Base-by-base conservation (phyloP, 2,797 vertebrate genomes). In the Miichthys miiuy region DNA sequence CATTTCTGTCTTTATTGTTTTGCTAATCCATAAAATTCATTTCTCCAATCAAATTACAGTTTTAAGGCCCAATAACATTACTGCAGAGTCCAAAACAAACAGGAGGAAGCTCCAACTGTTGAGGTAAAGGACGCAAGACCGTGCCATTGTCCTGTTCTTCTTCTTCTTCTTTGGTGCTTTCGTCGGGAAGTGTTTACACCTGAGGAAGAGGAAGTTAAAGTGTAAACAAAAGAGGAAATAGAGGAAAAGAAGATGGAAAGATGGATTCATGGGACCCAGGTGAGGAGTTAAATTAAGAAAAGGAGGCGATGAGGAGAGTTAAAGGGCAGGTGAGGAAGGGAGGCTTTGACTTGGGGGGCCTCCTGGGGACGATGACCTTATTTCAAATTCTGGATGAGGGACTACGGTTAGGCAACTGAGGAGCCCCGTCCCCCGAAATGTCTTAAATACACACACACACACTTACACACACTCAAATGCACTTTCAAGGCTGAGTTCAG, bases 351-450 rank as follows among this genome's bases (percentile, higher is more conserved):
- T 91, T 83, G 83, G 88, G 83, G 88, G 88, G 90, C 94, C 93
- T 94, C 96, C 95, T 89, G 95, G 90, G 91, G 95, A 91, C 90
- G 79, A 86, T 94, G 95, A 96, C 95, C 96, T 97, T 96, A 96
- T 97, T 96, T 96, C 93, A 94, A 96, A 96, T 95, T 96, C 95
- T 93, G 94, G 95, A 91, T 91, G 86, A 86, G 88, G 88, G 87
- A 84, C 81, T 78, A 87, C 84, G 89, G 90, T 91, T 89, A 72
- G 75, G 87, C 68, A 84, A 90, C 88, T 90, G 80, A 89, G 84
- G 76, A 89, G 77, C 68, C 82, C 67, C 72, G 34, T 9, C 34
- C 34, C 57, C 54, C 52, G 17, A 65, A 70, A 38, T 38, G 82
- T 86, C 86, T 88, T 18, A 54, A 2, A 14, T 1, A 81, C 68